Conservation (phyloP, 2,797 vertebrate species). For the Todus mexicanus region DNA sequence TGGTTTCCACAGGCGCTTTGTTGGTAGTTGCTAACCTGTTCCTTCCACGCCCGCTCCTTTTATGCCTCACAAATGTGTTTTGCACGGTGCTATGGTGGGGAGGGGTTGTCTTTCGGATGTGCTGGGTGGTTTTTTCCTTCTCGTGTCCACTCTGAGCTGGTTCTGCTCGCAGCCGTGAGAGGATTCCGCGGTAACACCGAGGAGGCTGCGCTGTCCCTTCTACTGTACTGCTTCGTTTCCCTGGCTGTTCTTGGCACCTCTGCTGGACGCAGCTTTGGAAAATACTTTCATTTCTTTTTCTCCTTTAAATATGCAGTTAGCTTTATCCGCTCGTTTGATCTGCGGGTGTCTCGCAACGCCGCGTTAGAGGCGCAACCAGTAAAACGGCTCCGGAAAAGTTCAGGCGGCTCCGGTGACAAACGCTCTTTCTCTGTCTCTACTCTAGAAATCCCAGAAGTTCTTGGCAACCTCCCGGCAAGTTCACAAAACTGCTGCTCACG, state of each 20-base stretch:
- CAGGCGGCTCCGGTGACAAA: neutral
- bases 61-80: accelerated
- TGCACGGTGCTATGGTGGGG: accelerated
- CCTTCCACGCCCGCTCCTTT: neutral
- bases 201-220: neutral
- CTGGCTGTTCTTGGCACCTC: neutral
- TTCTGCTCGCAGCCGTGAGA: neutral
- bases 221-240: neutral
- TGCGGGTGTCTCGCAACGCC: neutral
- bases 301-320: neutral
- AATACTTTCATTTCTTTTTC: neutral
- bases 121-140: neutral
- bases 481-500: slow-evolving; percentile 61
- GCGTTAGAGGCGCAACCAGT: neutral
- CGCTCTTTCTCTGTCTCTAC: neutral
- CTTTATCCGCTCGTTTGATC: neutral
- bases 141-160: neutral
- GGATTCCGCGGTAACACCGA: neutral
- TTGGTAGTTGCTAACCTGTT: neutral
- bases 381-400: neutral
- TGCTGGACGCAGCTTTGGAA: neutral
- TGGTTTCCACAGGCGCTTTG: neutral
- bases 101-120: neutral
- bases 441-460: slow-evolving; percentile 62
- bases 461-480: slow-evolving; percentile 51